Base-by-base conservation (phyloP, 1,140 invertebrate species). In the Ips nitidus region DNA sequence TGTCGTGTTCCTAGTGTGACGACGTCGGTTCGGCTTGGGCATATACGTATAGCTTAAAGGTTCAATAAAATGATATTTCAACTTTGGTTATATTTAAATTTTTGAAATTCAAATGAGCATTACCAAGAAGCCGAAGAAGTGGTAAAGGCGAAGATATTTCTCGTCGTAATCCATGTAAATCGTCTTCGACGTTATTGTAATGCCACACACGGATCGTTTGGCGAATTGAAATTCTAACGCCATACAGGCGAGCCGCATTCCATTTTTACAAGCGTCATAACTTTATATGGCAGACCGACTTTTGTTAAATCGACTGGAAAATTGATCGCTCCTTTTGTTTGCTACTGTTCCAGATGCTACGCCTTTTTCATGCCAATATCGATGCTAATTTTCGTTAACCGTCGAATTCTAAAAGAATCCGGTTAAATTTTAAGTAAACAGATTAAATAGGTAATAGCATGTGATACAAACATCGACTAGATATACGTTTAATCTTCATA, bases 211-310 rank as follows among this genome's bases (percentile, higher is more conserved):
- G 59, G 47, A 39, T 39, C 59, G 6, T 7, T 38, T 8, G 59
- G 4, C 36, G 36, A 47, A 47, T 61, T 45, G 45, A 61, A 47
- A 61, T 61, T 61, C 59, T 50, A 61, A 47, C 59, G 59, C 59
- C 43, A 50, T 61, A 61, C 59, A 37, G 43, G 59, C 41, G 22
- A 61, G 59, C 47, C 59, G 59, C 59, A 61, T 61, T 61, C 59
- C 59, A 61, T 61, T 61, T 61, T 61, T 61, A 50, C 59, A 61
- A 61, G 42, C 8, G 22, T 61, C 59, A 61, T 61, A 61, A 61
- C 59, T 61, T 8, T 45, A 45, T 47, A 59, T 22, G 57, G 57
- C 57, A 22, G 38, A 8, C 42, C 4, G 57, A 38, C 2, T 59
- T 56, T 56, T 22, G 36, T 40, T 37, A 36, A 56, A 56, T 56